Percentiles rank a stretch among this genome's conserved stretches.
Evolutionary conservation across 2,797 vertebrate species (phyloP).

Genomic region (Margarornis squamiger): DNA sequence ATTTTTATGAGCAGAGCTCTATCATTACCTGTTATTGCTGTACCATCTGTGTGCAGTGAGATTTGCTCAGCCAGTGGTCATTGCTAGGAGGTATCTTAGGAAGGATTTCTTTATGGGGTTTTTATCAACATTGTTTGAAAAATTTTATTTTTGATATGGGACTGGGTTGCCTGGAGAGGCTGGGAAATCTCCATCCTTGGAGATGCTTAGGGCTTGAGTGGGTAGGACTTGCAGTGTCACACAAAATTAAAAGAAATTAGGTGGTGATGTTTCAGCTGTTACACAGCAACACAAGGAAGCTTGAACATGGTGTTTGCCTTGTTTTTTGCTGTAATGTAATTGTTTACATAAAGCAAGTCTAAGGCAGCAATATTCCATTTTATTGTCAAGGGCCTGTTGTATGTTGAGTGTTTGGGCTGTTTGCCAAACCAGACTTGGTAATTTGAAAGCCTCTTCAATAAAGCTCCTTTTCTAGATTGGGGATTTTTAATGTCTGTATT

Average conservation of each 20-base stretch:
- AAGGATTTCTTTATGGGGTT: neutral
- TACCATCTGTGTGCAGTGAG: neutral
- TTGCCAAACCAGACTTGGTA: neutral
- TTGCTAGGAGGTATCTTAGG: neutral
- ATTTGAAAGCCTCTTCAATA: constrained; percentile 2
- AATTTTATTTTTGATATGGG: neutral
- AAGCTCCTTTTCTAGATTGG: neutral
- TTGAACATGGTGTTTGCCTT: neutral
- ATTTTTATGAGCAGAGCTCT: neutral
- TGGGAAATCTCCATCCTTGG: neutral
- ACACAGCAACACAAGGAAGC: neutral
- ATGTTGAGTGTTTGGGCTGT: neutral
- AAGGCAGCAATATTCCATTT: neutral
- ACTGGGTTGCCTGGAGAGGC: neutral
- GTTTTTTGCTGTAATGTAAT: neutral
- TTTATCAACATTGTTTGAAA: neutral
- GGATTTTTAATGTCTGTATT: neutral
- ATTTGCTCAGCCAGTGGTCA: neutral
- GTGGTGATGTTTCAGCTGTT: neutral
- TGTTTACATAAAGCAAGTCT: neutral
- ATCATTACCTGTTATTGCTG: neutral
- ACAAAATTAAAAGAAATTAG: neutral
- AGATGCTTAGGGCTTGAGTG: neutral
- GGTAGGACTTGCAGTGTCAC: neutral
- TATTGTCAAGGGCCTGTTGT: neutral